A percentile compares a stretch with the other conserved stretches of the same genome.
phyloP scores from a whole-genome alignment of 2,888 invertebrate species.

The Exocentrus adspersus region DNA sequence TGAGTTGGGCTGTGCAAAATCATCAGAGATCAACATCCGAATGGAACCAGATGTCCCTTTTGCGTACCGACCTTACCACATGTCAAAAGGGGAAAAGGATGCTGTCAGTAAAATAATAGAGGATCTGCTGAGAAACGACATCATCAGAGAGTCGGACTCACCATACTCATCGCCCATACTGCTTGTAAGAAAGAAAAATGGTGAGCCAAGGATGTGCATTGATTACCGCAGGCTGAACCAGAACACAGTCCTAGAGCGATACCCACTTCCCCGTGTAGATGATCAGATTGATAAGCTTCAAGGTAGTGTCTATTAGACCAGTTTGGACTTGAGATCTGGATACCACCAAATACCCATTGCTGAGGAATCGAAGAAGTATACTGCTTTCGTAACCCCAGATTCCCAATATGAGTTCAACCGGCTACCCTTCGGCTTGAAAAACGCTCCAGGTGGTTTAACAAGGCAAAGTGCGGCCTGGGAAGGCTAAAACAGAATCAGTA shows the following conservation, averaged over 20 bases:
- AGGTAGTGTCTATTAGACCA: not conserved
- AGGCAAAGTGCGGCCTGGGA: no score
- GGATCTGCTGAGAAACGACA: no score
- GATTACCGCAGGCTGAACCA: not conserved
- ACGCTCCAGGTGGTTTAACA: not conserved
- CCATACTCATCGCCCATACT: no score
- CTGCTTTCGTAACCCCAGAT: conserved; percentile 29
- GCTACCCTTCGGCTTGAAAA: not conserved
- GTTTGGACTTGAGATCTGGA: conserved; percentile 6
- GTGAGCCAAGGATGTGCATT: no score
- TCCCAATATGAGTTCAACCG: conserved; percentile 3
- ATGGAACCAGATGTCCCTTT: not conserved
- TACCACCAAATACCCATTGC: conserved; percentile 27
- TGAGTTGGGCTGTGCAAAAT: not conserved
- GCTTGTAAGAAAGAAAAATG: no score
- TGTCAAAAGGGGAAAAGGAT: not conserved
- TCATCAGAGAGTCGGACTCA: no score
- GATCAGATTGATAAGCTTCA: conserved; percentile 2
- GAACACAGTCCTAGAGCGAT: not conserved
- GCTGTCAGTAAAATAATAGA: no score
- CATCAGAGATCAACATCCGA: not conserved
- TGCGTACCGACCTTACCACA: not conserved
- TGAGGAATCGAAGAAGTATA: conserved; percentile 23
- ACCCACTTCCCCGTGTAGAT: not conserved
- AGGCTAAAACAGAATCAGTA: no score